Evolutionary conservation across 2,113 vertebrate genomes (phyloP), one percentile per base, ranked within the genome.

Genomic region (Eclectus roratus): DNA sequence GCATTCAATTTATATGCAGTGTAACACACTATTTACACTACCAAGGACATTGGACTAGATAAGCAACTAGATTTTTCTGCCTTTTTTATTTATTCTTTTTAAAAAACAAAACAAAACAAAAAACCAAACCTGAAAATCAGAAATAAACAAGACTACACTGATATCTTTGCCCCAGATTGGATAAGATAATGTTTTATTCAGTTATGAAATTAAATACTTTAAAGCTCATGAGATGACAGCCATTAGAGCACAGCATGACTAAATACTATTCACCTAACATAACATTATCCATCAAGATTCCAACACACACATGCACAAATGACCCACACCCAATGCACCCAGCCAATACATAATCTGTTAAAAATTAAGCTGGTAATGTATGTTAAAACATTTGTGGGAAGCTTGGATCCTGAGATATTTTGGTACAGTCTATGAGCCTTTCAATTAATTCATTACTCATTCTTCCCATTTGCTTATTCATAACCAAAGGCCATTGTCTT

Each of bases 401-500:
- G 21, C 86, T 88, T 91, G 88, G 60, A 81, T 61, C 61, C 71
- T 1, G 2, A 55, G 25, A 28, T 89, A 27, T 92, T 96, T 94
- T 74, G 18, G 79, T 77, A 43, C 63, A 35, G 64, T 7, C 60
- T 80, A 78, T 11, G 43, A 85, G 47, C 52, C 52, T 33, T 70
- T 46, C 76, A 77, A 56, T 80, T 50, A 49, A 12, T 28, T 88
- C 89, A 65, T 90, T 52, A 94, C 84, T 96, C 95, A 65, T 81
- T 88, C 80, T 88, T 27, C 69, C 89, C 71, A 0, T 84, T 55
- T 39, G 60, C 88, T 87, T 17, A 18, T 82, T 70, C 90, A 82
- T 46, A 17, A 47, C 88, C 89, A 7, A 60, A 55, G 96, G 88
- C 85, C 60, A 94, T 92, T 97, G 93, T 96, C 90, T 58, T 55